Conservation (phyloP, 2,113 vertebrate species). For the Podilymbus podiceps region DNA sequence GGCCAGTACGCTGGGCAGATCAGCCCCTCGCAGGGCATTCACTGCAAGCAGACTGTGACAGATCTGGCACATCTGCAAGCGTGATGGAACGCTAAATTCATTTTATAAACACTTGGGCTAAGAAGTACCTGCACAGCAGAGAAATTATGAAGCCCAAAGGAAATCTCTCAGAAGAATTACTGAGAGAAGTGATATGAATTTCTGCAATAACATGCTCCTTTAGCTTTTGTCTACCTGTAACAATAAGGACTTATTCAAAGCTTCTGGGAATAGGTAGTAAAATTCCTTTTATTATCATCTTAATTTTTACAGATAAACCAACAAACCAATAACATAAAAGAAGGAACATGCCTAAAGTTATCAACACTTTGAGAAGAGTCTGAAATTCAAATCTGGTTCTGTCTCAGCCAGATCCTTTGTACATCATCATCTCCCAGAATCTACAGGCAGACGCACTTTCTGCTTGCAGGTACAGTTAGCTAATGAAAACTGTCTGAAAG, state of each 20-base stretch:
- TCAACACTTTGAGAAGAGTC: neutral
- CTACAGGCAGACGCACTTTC: neutral
- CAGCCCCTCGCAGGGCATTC: neutral
- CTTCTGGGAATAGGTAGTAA: neutral
- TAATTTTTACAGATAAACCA: neutral
- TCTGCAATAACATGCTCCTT: neutral
- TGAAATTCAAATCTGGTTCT: neutral
- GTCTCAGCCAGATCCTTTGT: neutral
- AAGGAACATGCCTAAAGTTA: neutral
- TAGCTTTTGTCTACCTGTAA: neutral
- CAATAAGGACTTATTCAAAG: neutral
- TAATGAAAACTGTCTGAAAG: neutral
- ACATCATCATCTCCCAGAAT: neutral
- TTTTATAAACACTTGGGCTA: neutral
- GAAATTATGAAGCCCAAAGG: neutral
- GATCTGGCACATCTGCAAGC: neutral
- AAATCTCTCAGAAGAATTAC: neutral
- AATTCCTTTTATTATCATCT: neutral
- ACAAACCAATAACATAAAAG: neutral
- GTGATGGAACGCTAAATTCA: neutral
- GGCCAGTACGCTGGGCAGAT: neutral
- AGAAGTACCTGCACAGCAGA: neutral
- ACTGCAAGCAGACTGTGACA: neutral
- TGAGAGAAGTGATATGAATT: neutral
- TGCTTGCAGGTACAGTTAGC: neutral